Evolutionary conservation across 92 coral and sea anemone species (phyloP).

Genomic region (Phenganax subtilis): DNA sequence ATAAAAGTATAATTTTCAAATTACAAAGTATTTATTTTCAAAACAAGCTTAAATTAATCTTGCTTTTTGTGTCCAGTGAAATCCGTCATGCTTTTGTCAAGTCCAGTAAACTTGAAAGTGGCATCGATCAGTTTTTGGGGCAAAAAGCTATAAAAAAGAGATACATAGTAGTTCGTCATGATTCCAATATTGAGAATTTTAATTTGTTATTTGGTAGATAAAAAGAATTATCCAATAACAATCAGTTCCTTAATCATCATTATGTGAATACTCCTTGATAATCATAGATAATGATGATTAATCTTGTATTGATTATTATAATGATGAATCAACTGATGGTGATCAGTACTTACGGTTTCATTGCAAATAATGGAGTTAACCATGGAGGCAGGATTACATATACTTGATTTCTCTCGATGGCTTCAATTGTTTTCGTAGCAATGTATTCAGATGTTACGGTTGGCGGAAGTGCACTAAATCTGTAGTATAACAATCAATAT

Average conservation of each 20-base stretch:
- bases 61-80: conserved; percentile 63
- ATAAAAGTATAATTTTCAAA: too few relatives aligned
- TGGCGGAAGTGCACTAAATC: conserved; percentile 40
- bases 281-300: too few relatives aligned
- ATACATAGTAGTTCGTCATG: not conserved
- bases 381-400: conserved; percentile 61
- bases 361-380: conserved; percentile 43
- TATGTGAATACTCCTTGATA: too few relatives aligned
- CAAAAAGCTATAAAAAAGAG: conserved; percentile 50
- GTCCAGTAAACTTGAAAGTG: conserved; percentile 60
- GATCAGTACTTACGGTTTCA: conserved; percentile 65
- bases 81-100: conserved; percentile 70
- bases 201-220: not conserved
- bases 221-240: not conserved
- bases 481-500: conserved; percentile 16
- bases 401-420: conserved; percentile 60
- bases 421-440: conserved; percentile 67
- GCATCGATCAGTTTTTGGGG: conserved; percentile 61
- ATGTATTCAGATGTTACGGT: conserved; percentile 61
- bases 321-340: not conserved
- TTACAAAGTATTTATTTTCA: not conserved
- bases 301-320: too few relatives aligned
- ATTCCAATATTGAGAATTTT: not conserved
- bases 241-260: too few relatives aligned
- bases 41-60: not conserved